Evolutionary conservation across 2,797 vertebrate genomes (phyloP), one percentile per base, ranked within the genome.

Genomic region (Adrianichthys oophorus): DNA sequence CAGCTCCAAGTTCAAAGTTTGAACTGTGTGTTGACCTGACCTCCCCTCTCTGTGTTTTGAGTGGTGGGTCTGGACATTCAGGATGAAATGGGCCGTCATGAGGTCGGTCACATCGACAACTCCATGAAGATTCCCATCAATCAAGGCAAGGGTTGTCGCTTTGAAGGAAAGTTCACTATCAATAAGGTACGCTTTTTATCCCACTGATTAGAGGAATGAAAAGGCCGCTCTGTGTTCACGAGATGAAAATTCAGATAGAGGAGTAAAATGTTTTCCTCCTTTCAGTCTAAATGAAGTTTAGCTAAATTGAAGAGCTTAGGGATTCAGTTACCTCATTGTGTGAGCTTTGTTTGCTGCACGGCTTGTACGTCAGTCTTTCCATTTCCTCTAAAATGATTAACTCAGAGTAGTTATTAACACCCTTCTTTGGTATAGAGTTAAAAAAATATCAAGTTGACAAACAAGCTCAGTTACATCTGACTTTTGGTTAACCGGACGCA

Each of bases 51-150:
- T 62, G 37, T 48, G 17, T 17, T 53, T 56, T 40, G 80, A 99
- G 98, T 99, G 92, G 95, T 99, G 68, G 98, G 98, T 43, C 86
- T 99, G 52, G 98, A 99, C 90, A 99, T 99, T 84, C 97, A 99
- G 72, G 98, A 99, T 91, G 97, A 99, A 88, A 99, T 99, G 98
- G 98, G 98, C 68, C 93, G 97, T 44, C 98, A 99, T 0, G 98
- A 99, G 83, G 97, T 99, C 59, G 98, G 98, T 53, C 97, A 98
- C 85, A 96, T 98, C 18, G 98, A 99, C 88, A 99, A 99, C 85
- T 98, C 97, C 0, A 98, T 98, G 96, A 99, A 98, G 89, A 83
- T 98, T 61, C 93, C 95, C 0, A 92, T 99, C 32, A 95, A 92
- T 74, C 91, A 94, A 0, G 96, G 95, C 2, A 90, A 79, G 0